Evolutionary conservation across 1,140 invertebrate species (phyloP).

Genomic region (Gryon sp.): DNA sequence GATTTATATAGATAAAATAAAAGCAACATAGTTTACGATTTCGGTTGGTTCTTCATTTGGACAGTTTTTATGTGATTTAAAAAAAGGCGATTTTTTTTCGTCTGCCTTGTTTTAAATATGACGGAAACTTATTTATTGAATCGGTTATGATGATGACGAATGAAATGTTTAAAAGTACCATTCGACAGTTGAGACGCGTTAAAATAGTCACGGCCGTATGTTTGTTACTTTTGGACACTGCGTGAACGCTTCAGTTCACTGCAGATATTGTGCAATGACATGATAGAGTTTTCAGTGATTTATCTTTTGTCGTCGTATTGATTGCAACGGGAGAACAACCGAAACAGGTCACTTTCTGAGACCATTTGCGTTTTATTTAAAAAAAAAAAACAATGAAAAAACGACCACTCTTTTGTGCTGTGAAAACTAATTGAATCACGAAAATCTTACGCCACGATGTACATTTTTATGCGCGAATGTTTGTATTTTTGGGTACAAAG

Average conservation of each 20-base stretch:
- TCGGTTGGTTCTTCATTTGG: too few species aligned
- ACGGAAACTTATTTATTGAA: too few species aligned
- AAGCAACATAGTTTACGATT: too few species aligned
- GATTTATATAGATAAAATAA: too few species aligned
- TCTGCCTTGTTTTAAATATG: too few species aligned
- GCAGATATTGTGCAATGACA: slow-evolving; percentile 60
- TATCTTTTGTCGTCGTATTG: slow-evolving; percentile 53
- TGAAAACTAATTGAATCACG: slow-evolving; percentile 23
- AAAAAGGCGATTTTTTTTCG: too few species aligned
- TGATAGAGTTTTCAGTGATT: slow-evolving; percentile 60
- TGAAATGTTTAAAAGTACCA: too few species aligned
- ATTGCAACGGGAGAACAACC: slow-evolving; percentile 22
- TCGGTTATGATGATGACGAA: too few species aligned
- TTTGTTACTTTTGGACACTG: slow-evolving; percentile 33
- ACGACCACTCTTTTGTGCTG: slow-evolving; percentile 4
- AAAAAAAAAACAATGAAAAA: too few species aligned
- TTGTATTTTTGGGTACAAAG: not conserved
- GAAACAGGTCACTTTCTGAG: slow-evolving; percentile 46
- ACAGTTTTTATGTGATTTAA: too few species aligned
- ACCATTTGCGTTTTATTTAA: slow-evolving; percentile 36
- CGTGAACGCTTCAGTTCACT: slow-evolving; percentile 28
- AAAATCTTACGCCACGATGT: slow-evolving; percentile 16
- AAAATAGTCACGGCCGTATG: slow-evolving; percentile 22
- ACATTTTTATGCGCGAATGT: slow-evolving; percentile 4
- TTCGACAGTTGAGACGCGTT: too few species aligned